These are phyloP conservation scores for Phrynocephalus forsythii DNA, from an alignment of 2,797 vertebrate species.

Conservation along the genomic window DNA sequence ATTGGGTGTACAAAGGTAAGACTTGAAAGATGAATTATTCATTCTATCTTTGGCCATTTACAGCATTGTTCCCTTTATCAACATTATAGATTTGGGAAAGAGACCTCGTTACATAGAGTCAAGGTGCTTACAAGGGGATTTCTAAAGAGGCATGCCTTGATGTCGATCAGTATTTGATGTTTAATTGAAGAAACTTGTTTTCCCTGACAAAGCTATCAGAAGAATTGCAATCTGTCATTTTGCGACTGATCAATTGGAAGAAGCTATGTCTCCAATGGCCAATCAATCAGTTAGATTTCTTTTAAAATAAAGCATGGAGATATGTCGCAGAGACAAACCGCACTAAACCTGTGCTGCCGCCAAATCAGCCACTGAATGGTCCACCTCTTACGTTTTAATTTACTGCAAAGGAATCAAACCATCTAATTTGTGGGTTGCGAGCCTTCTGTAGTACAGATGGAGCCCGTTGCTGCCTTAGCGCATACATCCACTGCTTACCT, in stretches of 20 bases:
- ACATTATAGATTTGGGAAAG: slow-evolving; percentile 14
- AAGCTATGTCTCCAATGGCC: slow-evolving; percentile 36
- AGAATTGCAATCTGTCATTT: slow-evolving; percentile 41
- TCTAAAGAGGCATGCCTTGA: background rate
- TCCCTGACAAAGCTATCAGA: slow-evolving; percentile 7
- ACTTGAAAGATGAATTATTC: slow-evolving; percentile 13
- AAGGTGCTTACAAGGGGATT: slow-evolving; percentile 27
- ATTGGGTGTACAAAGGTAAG: slow-evolving; percentile 27
- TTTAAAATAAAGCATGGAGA: slow-evolving; percentile 11
- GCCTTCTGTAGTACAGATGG: background rate
- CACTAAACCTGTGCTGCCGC: slow-evolving; percentile 7
- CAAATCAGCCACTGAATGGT: background rate
- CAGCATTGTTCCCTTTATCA: background rate
- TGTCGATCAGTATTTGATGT: slow-evolving; percentile 36
- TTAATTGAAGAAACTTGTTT: slow-evolving; percentile 9
- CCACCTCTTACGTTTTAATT: background rate
- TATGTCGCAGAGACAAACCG: background rate
- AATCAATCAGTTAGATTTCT: slow-evolving; percentile 17
- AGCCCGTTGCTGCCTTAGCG: too few relatives aligned
- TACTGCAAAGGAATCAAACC: background rate
- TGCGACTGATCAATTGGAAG: slow-evolving; percentile 58
- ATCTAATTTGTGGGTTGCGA: background rate
- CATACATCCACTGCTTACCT: too few relatives aligned
- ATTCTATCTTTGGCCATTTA: slow-evolving; percentile 19
- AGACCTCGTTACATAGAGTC: slow-evolving; percentile 8